Evolutionary conservation across 2,113 vertebrate species (phyloP).

Genomic region (Polypterus senegalus): DNA sequence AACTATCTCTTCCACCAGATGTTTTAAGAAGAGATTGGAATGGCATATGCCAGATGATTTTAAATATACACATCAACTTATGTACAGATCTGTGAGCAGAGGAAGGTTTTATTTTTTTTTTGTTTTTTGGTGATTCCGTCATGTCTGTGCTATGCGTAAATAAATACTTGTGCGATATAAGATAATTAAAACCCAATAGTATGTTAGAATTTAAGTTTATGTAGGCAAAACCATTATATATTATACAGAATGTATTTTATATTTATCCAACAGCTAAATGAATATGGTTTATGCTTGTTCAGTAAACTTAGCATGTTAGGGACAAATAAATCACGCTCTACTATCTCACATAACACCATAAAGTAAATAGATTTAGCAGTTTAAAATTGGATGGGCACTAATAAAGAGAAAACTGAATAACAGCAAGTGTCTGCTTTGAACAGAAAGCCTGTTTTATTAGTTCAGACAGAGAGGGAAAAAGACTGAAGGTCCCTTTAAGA

Average conservation of each 20-base stretch:
- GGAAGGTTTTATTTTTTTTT: not conserved
- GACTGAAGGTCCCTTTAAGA: constrained; percentile 31
- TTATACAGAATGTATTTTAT: too few relatives aligned
- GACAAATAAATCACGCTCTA: not conserved
- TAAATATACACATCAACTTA: not conserved
- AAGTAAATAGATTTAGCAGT: constrained; percentile 17
- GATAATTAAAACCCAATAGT: not conserved
- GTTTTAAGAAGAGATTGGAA: constrained; percentile 3
- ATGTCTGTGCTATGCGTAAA: not conserved
- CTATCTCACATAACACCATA: constrained; percentile 29
- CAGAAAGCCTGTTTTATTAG: not conserved
- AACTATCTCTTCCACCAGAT: constrained; percentile 16
- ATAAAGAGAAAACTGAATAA: not conserved
- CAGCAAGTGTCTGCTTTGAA: too few relatives aligned
- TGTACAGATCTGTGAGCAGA: not conserved
- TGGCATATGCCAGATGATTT: not conserved
- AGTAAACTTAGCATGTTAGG: too few relatives aligned
- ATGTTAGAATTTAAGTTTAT: not conserved
- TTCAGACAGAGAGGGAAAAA: not conserved
- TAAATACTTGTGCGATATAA: not conserved
- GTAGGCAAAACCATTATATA: too few relatives aligned
- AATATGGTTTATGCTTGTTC: too few relatives aligned
- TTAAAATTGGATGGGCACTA: not conserved
- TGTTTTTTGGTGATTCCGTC: not conserved
- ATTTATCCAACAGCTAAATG: too few relatives aligned